These are phyloP conservation scores for Rhopilema esculentum DNA, from an alignment of 30 jellyfish, hydroid and myxozoan genomes.

Conservation along the genomic window DNA sequence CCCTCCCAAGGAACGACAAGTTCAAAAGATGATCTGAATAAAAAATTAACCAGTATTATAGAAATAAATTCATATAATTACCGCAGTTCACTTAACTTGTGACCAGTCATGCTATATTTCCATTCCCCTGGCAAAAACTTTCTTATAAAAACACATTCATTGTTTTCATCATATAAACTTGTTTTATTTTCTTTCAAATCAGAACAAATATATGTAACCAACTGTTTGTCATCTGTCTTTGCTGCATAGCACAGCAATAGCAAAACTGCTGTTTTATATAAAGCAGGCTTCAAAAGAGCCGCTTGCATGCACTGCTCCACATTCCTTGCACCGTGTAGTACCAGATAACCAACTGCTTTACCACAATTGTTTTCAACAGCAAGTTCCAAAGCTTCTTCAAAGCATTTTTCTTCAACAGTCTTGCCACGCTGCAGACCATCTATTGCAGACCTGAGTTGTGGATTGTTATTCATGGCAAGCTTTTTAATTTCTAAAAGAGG, in stretches of 20 bases:
- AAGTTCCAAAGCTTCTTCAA: conserved; percentile 78
- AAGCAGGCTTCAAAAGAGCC: conserved; percentile 58
- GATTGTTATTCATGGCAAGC: conserved; percentile 45
- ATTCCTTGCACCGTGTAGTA: conserved; percentile 81
- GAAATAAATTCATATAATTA: not conserved
- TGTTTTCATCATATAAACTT: not conserved
- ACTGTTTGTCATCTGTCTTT: conserved; percentile 51
- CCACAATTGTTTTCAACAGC: conserved; percentile 79
- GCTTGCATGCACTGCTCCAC: conserved; percentile 59
- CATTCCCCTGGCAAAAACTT: conserved; percentile 57
- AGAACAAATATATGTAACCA: conserved; percentile 48
- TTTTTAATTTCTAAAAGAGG: conserved; percentile 58
- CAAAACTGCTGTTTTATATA: conserved; percentile 72
- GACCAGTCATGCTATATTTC: not conserved
- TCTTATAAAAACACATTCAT: conserved; percentile 25
- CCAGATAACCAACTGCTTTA: conserved; percentile 83
- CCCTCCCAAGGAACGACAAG: too few species aligned
- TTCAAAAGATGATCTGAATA: too few species aligned
- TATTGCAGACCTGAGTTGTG: conserved; percentile 37
- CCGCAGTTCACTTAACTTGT: conserved; percentile 31
- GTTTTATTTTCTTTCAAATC: not conserved
- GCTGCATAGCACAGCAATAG: conserved; percentile 86
- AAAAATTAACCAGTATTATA: too few species aligned
- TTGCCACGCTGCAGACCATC: conserved; percentile 61
- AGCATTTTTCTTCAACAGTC: conserved; percentile 81